These are phyloP conservation scores for Xenus cinereus DNA, from an alignment of 2,113 vertebrate genomes.

Conservation along the genomic window DNA sequence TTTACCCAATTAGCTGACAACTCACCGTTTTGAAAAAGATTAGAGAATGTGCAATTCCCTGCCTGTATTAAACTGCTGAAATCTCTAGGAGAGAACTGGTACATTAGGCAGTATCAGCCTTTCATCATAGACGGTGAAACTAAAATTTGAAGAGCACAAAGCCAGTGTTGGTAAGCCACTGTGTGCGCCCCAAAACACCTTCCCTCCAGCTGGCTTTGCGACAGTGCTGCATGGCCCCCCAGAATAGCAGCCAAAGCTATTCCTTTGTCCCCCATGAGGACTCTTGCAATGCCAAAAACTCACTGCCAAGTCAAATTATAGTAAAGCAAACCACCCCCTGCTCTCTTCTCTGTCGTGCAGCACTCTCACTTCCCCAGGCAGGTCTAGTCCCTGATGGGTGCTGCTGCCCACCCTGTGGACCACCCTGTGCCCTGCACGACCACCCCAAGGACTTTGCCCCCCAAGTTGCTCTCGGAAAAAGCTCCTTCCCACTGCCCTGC, in stretches of 20 bases:
- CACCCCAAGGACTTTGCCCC: background rate
- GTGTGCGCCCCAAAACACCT: background rate
- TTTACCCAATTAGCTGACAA: background rate
- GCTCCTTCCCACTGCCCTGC: background rate
- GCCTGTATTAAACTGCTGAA: background rate
- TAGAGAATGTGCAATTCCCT: background rate
- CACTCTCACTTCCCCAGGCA: background rate
- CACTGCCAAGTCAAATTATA: background rate
- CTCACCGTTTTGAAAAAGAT: background rate
- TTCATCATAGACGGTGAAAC: background rate
- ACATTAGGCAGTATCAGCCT: background rate
- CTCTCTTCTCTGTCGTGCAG: fast-evolving
- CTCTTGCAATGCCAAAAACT: background rate
- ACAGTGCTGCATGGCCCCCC: fast-evolving
- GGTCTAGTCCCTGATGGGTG: background rate
- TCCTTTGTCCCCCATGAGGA: background rate
- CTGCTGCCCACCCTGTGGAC: background rate
- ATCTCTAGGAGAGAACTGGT: background rate
- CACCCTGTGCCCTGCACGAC: fast-evolving
- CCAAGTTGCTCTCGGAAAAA: background rate
- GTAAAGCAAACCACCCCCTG: background rate
- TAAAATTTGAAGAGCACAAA: background rate
- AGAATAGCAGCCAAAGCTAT: background rate
- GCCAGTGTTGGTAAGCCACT: background rate
- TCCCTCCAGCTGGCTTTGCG: fast-evolving